A percentile compares a stretch with the other conserved stretches of the same genome.
These are phyloP conservation scores for Manis crassicaudata DNA, from an alignment of 2,797 vertebrate species.

Conservation along the genomic window DNA sequence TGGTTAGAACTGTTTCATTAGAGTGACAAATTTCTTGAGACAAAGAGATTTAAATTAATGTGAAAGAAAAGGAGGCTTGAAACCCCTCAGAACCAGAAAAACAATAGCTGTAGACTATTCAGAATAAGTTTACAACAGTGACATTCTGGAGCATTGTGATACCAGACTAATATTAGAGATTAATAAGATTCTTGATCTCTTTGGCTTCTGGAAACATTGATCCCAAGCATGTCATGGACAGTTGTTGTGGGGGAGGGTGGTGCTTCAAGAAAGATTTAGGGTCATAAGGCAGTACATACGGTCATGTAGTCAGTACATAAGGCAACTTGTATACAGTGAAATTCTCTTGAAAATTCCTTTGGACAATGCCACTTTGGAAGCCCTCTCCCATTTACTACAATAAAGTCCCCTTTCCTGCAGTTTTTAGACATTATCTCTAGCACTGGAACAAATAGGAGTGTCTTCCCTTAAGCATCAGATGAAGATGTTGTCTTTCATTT, in stretches of 20 bases:
- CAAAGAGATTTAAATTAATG: not conserved
- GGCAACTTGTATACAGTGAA: not conserved
- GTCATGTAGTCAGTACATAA: not conserved
- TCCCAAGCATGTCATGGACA: not conserved
- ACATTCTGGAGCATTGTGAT: not conserved
- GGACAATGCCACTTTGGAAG: not conserved
- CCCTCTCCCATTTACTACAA: not conserved
- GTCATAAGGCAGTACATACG: not conserved
- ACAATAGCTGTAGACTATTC: not conserved
- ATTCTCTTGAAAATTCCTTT: constrained; percentile 30
- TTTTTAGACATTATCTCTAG: not conserved
- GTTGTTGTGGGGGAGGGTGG: not conserved
- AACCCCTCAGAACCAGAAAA: not conserved
- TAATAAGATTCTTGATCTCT: not conserved
- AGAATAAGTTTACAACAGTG: not conserved
- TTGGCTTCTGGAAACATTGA: not conserved
- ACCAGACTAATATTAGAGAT: not conserved
- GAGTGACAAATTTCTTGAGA: not conserved
- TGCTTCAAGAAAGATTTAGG: not conserved
- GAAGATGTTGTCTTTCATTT: not conserved
- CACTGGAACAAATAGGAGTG: not conserved
- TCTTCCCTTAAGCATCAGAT: not conserved
- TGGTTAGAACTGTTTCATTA: not conserved
- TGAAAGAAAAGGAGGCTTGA: not conserved
- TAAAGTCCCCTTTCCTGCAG: not conserved